Evolutionary conservation across 2,888 invertebrate genomes (phyloP).

Genomic region (Hypsopygia costalis): DNA sequence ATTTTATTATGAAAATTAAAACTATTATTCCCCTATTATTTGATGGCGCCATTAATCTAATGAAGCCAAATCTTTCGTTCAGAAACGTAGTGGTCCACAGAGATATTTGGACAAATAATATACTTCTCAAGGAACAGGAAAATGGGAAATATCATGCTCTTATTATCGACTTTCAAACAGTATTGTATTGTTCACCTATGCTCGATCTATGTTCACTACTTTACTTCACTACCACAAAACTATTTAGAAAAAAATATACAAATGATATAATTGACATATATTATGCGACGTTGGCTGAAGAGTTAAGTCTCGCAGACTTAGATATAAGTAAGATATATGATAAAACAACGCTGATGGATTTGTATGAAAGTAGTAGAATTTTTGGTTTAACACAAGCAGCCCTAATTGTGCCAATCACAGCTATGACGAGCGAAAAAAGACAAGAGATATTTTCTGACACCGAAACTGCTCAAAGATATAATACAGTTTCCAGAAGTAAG

Average conservation of each 20-base stretch:
- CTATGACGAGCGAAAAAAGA: constrained; percentile 40
- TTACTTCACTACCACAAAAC: constrained; percentile 73
- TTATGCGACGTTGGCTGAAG: constrained; percentile 61
- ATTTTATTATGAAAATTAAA: constrained; percentile 38
- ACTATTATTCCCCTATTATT: constrained; percentile 38
- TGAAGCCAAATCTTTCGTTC: constrained; percentile 58
- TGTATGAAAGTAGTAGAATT: constrained; percentile 47
- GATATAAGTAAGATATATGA: constrained; percentile 36
- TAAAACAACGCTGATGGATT: constrained; percentile 30
- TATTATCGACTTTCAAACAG: constrained; percentile 85
- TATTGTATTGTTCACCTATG: constrained; percentile 83
- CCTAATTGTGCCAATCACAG: constrained; percentile 50
- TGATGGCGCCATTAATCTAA: constrained; percentile 39
- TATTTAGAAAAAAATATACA: constrained; percentile 62
- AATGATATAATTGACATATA: constrained; percentile 74
- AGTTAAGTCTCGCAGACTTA: constrained; percentile 49
- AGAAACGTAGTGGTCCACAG: constrained; percentile 79
- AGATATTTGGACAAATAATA: constrained; percentile 83
- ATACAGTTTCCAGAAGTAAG: constrained; percentile 47
- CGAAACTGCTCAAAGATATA: constrained; percentile 32
- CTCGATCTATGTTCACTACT: constrained; percentile 81
- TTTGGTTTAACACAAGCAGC: constrained; percentile 62
- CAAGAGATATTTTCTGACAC: constrained; percentile 46
- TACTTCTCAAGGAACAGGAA: constrained; percentile 65
- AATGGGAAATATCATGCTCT: constrained; percentile 62